Percentiles rank a stretch among this genome's conserved stretches.
Evolutionary conservation across 2,113 vertebrate genomes (phyloP).

Genomic region (Aspidoscelis tigris): DNA sequence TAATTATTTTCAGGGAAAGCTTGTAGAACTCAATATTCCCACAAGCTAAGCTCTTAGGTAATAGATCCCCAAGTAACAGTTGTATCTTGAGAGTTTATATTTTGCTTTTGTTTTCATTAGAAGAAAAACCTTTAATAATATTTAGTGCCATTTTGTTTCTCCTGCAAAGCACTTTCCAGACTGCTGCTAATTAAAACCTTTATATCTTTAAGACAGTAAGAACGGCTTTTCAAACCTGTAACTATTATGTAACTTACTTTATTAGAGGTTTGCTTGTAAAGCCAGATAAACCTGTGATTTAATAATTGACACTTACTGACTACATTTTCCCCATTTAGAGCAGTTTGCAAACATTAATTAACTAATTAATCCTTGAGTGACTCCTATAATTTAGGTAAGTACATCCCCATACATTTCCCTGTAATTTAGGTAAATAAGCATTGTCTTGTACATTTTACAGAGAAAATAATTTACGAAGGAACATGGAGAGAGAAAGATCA

Average conservation of each 20-base stretch:
- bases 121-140: slow-evolving; percentile 62
- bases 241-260: slow-evolving; percentile 66
- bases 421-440: slow-evolving; percentile 40
- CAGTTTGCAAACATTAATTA: slow-evolving; percentile 68
- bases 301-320: slow-evolving; percentile 70
- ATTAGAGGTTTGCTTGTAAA: slow-evolving; percentile 66
- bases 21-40: slow-evolving; percentile 52
- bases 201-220: slow-evolving; percentile 72
- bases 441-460: slow-evolving; percentile 45
- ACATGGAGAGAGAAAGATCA: background rate
- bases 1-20: slow-evolving; percentile 51
- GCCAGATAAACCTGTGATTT: slow-evolving; percentile 70
- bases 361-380: slow-evolving; percentile 67
- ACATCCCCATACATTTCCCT: slow-evolving; percentile 32
- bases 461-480: slow-evolving; percentile 48
- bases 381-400: slow-evolving; percentile 59
- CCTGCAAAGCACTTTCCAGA: slow-evolving; percentile 63
- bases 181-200: slow-evolving; percentile 73
- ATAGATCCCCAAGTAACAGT: slow-evolving; percentile 60
- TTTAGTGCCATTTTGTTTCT: slow-evolving; percentile 50
- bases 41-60: slow-evolving; percentile 56
- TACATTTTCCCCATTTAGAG: slow-evolving; percentile 64
- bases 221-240: slow-evolving; percentile 65
- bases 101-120: slow-evolving; percentile 64
- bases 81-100: slow-evolving; percentile 57